These are phyloP conservation scores for Cichladusa arquata DNA, from an alignment of 2,113 vertebrate species.

Conservation along the genomic window DNA sequence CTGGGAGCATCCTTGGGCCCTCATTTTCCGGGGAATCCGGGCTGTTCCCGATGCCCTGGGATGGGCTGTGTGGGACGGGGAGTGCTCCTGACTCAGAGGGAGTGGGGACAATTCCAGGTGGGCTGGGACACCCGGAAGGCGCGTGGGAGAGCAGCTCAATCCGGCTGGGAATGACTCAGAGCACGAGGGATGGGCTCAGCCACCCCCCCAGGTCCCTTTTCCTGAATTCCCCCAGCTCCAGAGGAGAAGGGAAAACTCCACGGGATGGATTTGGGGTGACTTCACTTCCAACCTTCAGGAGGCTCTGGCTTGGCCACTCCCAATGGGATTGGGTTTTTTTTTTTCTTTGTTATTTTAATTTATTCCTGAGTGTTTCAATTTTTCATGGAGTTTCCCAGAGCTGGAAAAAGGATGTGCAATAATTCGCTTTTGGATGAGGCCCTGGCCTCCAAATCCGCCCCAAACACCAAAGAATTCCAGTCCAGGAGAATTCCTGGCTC, in stretches of 20 bases:
- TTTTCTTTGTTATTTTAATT: neutral
- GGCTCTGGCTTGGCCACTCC: fast-evolving
- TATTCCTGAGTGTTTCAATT: neutral
- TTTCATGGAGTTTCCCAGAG: neutral
- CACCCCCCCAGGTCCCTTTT: neutral
- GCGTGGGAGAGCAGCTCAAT: neutral
- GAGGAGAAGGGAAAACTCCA: fast-evolving
- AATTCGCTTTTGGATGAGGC: fast-evolving
- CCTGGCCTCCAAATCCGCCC: neutral
- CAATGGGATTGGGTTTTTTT: fast-evolving
- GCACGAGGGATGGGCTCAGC: neutral
- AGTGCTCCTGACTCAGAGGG: neutral
- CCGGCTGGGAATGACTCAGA: neutral
- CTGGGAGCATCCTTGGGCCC: too few species aligned
- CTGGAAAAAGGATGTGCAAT: neutral
- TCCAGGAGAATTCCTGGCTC: neutral
- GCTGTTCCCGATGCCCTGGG: fast-evolving
- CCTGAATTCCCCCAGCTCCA: neutral
- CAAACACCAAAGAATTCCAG: neutral
- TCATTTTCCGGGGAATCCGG: neutral
- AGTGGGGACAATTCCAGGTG: fast-evolving
- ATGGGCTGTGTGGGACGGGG: fast-evolving
- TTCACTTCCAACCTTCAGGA: fast-evolving
- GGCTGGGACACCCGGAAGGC: neutral
- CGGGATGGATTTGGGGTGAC: neutral